A percentile compares a stretch with the other conserved stretches of the same genome.
phyloP scores from a whole-genome alignment of 1,140 invertebrate genomes.

The Pantala flavescens region DNA sequence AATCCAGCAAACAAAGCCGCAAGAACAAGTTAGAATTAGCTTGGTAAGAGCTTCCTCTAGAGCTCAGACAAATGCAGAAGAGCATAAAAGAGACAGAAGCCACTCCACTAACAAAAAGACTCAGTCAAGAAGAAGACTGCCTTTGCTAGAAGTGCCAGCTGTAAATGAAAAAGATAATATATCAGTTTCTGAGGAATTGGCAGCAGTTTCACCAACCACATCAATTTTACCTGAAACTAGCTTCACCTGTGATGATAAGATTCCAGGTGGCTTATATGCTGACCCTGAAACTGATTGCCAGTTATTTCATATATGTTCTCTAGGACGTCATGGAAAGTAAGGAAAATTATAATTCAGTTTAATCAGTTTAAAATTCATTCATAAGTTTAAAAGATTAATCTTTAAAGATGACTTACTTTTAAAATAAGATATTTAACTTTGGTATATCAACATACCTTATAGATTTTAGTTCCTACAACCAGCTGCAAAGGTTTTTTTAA shows the following conservation, averaged over 20 bases:
- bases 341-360: background rate
- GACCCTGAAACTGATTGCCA: conserved; percentile 41
- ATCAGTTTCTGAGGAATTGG: background rate
- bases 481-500: too few species aligned
- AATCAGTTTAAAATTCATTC: too few species aligned
- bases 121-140: background rate
- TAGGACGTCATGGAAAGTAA: background rate
- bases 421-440: too few species aligned
- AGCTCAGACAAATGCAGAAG: background rate
- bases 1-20: too few species aligned
- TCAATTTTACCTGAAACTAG: conserved; percentile 38
- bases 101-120: background rate
- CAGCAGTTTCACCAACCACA: background rate
- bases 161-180: background rate
- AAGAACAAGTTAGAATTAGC: background rate
- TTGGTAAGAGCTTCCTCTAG: background rate
- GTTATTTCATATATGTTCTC: conserved; percentile 16
- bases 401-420: too few species aligned
- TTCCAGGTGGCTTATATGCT: conserved; percentile 48
- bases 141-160: background rate
- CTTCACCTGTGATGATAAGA: conserved; percentile 47
- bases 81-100: background rate
- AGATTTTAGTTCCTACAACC: too few species aligned
- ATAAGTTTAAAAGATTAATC: too few species aligned
- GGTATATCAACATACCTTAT: too few species aligned